Evolutionary conservation across 64 coral and sea anemone species (phyloP).

Genomic region (Anthopleura sola): DNA sequence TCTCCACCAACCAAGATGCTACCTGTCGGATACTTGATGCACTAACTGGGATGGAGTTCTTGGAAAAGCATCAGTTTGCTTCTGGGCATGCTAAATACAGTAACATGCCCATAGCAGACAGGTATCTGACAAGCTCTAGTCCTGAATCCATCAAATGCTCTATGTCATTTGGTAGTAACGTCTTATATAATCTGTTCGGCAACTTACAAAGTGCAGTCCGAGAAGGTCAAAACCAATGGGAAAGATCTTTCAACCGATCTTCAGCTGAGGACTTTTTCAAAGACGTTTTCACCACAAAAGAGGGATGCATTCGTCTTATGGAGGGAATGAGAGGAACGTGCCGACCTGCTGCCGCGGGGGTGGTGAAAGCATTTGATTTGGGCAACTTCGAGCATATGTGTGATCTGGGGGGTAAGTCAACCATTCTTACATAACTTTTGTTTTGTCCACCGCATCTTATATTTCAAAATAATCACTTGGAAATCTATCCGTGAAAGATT

Average conservation of each 20-base stretch:
- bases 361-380: slow-evolving; percentile 53
- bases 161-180: slow-evolving; percentile 11
- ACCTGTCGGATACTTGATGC: slow-evolving; percentile 39
- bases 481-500: not conserved
- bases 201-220: slow-evolving; percentile 29
- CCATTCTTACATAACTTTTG: not conserved
- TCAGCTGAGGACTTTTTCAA: slow-evolving; percentile 27
- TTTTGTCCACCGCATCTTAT: not conserved
- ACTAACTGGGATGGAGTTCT: slow-evolving; percentile 33
- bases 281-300: not conserved
- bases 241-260: slow-evolving; percentile 39
- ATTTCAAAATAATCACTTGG: not conserved
- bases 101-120: slow-evolving; percentile 18
- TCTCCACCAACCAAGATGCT: slow-evolving; percentile 32
- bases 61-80: slow-evolving; percentile 24
- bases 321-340: slow-evolving; percentile 32
- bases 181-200: slow-evolving; percentile 26
- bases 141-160: slow-evolving; percentile 7
- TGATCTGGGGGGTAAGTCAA: slow-evolving; percentile 63
- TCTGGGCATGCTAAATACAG: slow-evolving; percentile 11
- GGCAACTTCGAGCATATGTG: slow-evolving; percentile 27
- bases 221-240: slow-evolving; percentile 64
- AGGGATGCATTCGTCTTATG: slow-evolving; percentile 7
- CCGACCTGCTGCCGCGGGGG: not conserved
- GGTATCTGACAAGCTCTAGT: slow-evolving; percentile 20